Percentiles rank a stretch among this genome's conserved stretches.
These are phyloP conservation scores for Acrocephalus arundinaceus DNA, from an alignment of 2,113 vertebrate genomes.

Conservation along the genomic window DNA sequence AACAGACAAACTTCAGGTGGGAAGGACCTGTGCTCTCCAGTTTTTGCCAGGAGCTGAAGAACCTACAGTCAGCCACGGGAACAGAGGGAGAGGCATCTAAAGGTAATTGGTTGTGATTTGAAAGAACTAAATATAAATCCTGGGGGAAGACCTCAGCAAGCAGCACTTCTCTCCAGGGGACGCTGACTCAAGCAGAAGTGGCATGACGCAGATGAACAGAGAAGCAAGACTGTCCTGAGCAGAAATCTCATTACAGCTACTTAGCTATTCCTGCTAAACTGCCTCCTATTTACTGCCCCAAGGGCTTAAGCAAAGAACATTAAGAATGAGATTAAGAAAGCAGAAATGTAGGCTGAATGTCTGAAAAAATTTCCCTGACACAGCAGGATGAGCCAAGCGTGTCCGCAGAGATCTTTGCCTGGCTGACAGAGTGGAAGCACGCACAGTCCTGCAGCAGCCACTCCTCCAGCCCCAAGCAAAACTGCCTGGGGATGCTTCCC, in stretches of 20 bases:
- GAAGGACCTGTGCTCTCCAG: background rate
- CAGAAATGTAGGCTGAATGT: slow-evolving; percentile 21
- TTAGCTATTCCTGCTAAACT: slow-evolving; percentile 49
- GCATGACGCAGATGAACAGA: background rate
- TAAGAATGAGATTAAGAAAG: slow-evolving; percentile 46
- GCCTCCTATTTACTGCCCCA: slow-evolving; percentile 33
- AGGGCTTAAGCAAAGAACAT: slow-evolving; percentile 47
- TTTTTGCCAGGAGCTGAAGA: background rate
- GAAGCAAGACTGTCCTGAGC: slow-evolving; percentile 15
- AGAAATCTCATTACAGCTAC: slow-evolving; percentile 58
- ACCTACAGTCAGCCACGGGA: background rate
- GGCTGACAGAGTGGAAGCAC: background rate
- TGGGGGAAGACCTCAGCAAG: slow-evolving; percentile 43
- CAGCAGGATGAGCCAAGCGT: background rate
- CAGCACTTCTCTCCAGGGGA: background rate
- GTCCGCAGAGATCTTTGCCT: background rate
- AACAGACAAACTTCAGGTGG: background rate
- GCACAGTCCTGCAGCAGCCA: background rate
- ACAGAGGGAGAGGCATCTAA: background rate
- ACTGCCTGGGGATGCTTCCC: background rate
- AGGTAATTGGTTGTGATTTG: slow-evolving; percentile 22
- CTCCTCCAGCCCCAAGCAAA: background rate
- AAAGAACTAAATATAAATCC: slow-evolving; percentile 62
- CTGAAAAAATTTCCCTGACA: slow-evolving; percentile 22
- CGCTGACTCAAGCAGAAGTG: slow-evolving; percentile 36